Percentiles rank a stretch among this genome's conserved stretches.
These are phyloP conservation scores for Ernsta delagoae DNA, from an alignment of 2,888 invertebrate genomes.

Conservation along the genomic window DNA sequence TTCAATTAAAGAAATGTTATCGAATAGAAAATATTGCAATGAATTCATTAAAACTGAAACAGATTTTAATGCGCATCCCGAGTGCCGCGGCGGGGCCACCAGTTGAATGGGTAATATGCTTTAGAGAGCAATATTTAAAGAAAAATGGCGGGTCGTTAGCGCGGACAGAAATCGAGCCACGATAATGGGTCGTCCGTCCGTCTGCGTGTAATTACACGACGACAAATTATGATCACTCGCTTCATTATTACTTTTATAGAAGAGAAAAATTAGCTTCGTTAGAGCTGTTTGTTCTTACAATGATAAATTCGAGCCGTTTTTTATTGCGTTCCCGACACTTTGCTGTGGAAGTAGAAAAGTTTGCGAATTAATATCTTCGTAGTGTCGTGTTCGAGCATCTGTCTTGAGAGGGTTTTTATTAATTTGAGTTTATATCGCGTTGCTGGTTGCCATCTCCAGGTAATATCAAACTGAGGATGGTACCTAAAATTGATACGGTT, in stretches of 20 bases:
- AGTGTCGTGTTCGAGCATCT: neutral
- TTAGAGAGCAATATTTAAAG: constrained; percentile 20
- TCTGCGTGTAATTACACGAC: constrained; percentile 44
- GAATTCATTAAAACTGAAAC: constrained; percentile 1
- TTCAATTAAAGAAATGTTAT: no score
- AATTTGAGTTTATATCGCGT: neutral
- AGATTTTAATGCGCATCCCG: constrained; percentile 13
- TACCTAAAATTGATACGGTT: no score
- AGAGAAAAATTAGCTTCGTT: constrained; percentile 44
- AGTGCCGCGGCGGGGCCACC: constrained; percentile 14
- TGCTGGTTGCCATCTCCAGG: no score
- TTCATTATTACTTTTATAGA: constrained; percentile 49
- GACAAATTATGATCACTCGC: constrained; percentile 51
- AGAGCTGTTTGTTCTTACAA: constrained; percentile 41
- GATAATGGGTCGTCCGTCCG: constrained; percentile 40
- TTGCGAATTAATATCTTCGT: constrained; percentile 2
- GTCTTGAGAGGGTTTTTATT: neutral
- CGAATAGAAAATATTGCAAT: no score
- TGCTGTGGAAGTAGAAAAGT: neutral
- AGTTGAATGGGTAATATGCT: constrained; percentile 23
- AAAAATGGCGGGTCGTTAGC: constrained; percentile 39
- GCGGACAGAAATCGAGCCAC: constrained; percentile 38
- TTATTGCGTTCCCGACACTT: constrained; percentile 21
- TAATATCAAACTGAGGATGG: no score
- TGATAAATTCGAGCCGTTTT: constrained; percentile 36